A percentile compares a stretch with the other conserved stretches of the same genome.
Evolutionary conservation across 1,140 invertebrate species (phyloP).

Genomic region (Eumaeus atala): DNA sequence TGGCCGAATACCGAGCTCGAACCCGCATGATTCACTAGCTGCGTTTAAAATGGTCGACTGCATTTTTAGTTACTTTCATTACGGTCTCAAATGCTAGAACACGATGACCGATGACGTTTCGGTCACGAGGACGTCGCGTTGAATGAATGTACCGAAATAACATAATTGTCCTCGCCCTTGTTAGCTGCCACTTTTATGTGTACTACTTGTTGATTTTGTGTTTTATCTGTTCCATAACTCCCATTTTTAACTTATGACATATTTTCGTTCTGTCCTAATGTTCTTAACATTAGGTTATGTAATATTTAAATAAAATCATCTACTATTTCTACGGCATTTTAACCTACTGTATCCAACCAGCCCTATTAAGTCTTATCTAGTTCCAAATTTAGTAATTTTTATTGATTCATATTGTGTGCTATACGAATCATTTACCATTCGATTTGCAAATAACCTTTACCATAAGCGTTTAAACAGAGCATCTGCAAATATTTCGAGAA

Average conservation of each 20-base stretch:
- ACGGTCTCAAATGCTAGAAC: constrained; percentile 7
- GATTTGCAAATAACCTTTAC: constrained; percentile 21
- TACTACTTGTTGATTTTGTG: constrained; percentile 9
- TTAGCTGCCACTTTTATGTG: constrained; percentile 7
- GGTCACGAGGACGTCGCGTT: constrained; percentile 35
- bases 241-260: background rate
- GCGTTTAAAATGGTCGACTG: constrained; percentile 43
- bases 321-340: no score
- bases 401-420: background rate
- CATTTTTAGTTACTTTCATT: constrained; percentile 24
- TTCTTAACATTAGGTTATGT: no score
- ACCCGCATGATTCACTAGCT: constrained; percentile 50
- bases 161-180: constrained; percentile 48
- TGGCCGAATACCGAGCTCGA: constrained; percentile 55
- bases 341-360: no score
- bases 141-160: constrained; percentile 60
- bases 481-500: constrained; percentile 49
- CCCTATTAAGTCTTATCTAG: no score
- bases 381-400: no score
- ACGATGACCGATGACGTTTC: constrained; percentile 4
- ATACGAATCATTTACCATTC: background rate
- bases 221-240: constrained; percentile 6
- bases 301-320: no score
- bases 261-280: no score
- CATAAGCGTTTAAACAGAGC: constrained; percentile 35